phyloP scores from a whole-genome alignment of 2,113 vertebrate genomes.

The Peromyscus polionotus region DNA sequence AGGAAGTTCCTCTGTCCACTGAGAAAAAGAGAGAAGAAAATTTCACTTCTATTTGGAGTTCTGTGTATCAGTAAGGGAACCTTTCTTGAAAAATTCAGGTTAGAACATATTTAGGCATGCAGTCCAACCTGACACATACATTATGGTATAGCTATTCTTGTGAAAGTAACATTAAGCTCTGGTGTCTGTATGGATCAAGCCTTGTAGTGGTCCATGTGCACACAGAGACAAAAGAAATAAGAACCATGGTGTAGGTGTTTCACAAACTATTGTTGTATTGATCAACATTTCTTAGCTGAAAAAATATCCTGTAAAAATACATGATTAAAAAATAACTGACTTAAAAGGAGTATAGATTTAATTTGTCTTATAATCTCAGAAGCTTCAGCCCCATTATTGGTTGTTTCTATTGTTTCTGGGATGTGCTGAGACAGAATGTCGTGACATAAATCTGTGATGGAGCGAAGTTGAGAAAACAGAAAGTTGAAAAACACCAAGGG shows the following conservation, averaged over 20 bases:
- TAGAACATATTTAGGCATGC: not conserved
- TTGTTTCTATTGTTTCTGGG: not conserved
- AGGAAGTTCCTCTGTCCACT: not conserved
- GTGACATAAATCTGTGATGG: not conserved
- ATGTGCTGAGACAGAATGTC: not conserved
- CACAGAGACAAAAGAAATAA: not conserved
- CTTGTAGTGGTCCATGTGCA: not conserved
- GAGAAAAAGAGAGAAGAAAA: not conserved
- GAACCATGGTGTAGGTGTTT: not conserved
- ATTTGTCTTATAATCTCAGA: not conserved
- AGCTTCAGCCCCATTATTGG: not conserved
- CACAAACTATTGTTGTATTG: not conserved
- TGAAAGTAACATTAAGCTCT: not conserved
- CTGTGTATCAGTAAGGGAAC: not conserved
- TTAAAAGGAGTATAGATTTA: not conserved
- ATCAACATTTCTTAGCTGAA: not conserved
- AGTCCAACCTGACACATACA: not conserved
- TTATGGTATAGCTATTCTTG: not conserved
- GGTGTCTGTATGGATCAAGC: rapidly evolving
- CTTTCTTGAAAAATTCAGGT: not conserved
- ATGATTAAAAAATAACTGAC: not conserved
- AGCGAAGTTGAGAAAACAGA: not conserved
- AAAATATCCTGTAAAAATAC: not conserved
- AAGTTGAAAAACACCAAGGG: not conserved
- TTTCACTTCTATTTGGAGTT: not conserved